Evolutionary conservation across 2,888 invertebrate species (phyloP).

Genomic region (Caenorhabditis sp.): DNA sequence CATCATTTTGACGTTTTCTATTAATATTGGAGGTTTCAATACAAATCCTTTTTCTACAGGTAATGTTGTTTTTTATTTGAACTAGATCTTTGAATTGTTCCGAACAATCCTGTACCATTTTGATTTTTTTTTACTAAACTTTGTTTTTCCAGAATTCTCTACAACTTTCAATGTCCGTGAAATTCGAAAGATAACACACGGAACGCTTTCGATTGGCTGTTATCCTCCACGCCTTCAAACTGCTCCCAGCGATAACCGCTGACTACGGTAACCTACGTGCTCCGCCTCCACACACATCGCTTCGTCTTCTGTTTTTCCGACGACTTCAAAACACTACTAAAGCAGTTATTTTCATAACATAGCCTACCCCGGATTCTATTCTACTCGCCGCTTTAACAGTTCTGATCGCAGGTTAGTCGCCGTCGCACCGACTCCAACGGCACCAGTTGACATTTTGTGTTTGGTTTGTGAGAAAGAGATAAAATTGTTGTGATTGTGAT

Average conservation of each 20-base stretch:
- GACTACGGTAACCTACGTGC: conserved; percentile 42
- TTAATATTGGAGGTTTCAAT: too few species aligned
- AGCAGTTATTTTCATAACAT: conserved; percentile 10
- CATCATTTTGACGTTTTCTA: conserved; percentile 36
- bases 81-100: too few species aligned
- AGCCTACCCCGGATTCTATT: not conserved
- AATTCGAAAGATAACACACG: not conserved
- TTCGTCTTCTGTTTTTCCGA: conserved; percentile 35
- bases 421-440: not conserved
- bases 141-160: too few species aligned
- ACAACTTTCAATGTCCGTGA: too few species aligned
- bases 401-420: not conserved
- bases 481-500: conserved; percentile 13
- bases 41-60: not conserved
- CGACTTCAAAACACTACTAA: conserved; percentile 10
- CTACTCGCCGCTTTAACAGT: not conserved
- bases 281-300: conserved; percentile 42
- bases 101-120: too few species aligned
- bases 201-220: conserved; percentile 35
- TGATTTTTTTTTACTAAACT: too few species aligned
- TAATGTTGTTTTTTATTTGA: not conserved
- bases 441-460: conserved; percentile 39
- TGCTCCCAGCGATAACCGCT: not conserved
- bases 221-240: conserved; percentile 6
- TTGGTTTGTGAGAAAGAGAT: conserved; percentile 20